These are phyloP conservation scores for Himalopsyche japonica DNA, from an alignment of 2,888 invertebrate genomes.

Conservation along the genomic window DNA sequence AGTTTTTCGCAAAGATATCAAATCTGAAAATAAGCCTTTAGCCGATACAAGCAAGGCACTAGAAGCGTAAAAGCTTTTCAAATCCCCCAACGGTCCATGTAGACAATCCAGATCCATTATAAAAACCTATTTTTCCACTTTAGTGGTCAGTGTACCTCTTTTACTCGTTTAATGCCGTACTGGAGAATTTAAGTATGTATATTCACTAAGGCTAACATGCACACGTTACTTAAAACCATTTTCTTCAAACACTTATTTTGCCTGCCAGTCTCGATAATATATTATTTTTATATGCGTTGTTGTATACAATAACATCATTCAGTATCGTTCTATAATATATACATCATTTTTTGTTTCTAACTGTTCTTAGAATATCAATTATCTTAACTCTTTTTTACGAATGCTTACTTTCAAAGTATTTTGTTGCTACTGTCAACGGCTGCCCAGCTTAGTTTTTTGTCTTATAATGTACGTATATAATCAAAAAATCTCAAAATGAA, in stretches of 20 bases:
- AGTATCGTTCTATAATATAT: too few relatives aligned
- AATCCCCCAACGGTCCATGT: slow-evolving; percentile 2
- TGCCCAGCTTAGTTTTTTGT: too few relatives aligned
- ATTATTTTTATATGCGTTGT: not conserved
- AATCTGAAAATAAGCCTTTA: not conserved
- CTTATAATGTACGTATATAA: too few relatives aligned
- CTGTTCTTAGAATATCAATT: too few relatives aligned
- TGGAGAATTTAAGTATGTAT: not conserved
- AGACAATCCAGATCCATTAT: slow-evolving; percentile 25
- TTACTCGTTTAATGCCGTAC: not conserved
- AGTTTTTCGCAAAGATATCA: not conserved
- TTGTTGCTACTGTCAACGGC: too few relatives aligned
- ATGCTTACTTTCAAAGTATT: too few relatives aligned
- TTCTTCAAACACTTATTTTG: not conserved
- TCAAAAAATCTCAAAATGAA: too few relatives aligned
- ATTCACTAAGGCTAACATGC: not conserved
- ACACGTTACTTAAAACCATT: slow-evolving; percentile 2
- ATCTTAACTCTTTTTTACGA: too few relatives aligned
- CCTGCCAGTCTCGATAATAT: not conserved
- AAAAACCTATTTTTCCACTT: slow-evolving; percentile 27
- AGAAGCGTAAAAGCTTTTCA: not conserved
- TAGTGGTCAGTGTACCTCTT: slow-evolving; percentile 6
- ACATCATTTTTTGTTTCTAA: too few relatives aligned
- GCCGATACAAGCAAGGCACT: not conserved
- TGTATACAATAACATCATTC: not conserved